Percentiles rank a stretch among this genome's conserved stretches.
phyloP scores from a whole-genome alignment of 2,888 invertebrate species.

The Selenia dentaria region DNA sequence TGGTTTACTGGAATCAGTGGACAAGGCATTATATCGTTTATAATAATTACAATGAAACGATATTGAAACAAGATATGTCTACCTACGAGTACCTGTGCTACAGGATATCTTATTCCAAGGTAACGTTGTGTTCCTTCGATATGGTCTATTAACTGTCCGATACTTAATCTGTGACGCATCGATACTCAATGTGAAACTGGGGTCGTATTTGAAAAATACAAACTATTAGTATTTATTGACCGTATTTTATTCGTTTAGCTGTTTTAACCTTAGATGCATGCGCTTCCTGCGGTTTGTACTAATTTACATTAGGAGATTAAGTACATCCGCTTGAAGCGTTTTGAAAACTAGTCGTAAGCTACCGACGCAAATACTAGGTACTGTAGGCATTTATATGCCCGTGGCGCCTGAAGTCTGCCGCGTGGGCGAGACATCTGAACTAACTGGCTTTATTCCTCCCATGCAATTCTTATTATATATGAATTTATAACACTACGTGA shows the following conservation, averaged over 20 bases:
- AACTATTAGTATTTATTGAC: conserved; percentile 2
- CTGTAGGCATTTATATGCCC: conserved; percentile 37
- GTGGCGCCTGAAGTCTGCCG: conserved; percentile 74
- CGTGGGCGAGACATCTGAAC: conserved; percentile 72
- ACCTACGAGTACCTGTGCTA: conserved; percentile 9
- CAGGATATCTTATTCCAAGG: conserved; percentile 52
- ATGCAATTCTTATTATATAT: conserved; percentile 59
- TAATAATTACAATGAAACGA: no score
- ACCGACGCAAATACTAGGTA: conserved; percentile 31
- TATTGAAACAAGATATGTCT: conserved; percentile 49
- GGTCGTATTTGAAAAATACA: conserved; percentile 4
- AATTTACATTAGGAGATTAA: conserved; percentile 41
- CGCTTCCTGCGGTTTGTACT: conserved; percentile 29
- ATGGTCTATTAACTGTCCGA: conserved; percentile 54
- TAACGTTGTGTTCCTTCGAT: conserved; percentile 58
- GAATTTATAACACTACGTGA: conserved; percentile 26
- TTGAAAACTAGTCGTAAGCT: conserved; percentile 22
- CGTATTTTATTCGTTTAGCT: conserved; percentile 16
- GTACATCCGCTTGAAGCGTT: conserved; percentile 29
- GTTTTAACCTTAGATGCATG: conserved; percentile 34
- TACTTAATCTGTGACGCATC: conserved; percentile 22
- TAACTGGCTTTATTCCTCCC: conserved; percentile 67
- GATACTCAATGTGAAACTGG: conserved; percentile 12
- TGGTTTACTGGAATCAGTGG: no score
- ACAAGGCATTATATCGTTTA: no score